A percentile compares a stretch with the other conserved stretches of the same genome.
Evolutionary conservation across 2,888 invertebrate genomes (phyloP).

Genomic region (Netelia fuscicornis): DNA sequence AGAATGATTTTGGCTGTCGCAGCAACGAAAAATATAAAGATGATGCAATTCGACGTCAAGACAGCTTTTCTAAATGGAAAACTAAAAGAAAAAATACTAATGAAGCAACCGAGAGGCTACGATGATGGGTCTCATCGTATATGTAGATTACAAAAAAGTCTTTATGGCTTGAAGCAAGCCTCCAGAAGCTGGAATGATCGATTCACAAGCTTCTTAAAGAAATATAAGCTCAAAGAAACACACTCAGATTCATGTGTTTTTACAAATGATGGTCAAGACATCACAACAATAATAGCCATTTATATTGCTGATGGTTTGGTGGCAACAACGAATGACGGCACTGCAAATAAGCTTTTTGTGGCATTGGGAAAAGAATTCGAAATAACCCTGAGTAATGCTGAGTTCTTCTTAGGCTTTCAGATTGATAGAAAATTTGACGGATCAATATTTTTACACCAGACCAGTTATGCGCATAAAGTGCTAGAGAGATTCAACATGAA

Average conservation of each 20-base stretch:
- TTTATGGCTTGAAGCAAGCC: constrained; percentile 80
- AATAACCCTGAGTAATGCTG: constrained; percentile 28
- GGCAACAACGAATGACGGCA: constrained; percentile 23
- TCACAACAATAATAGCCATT: constrained; percentile 50
- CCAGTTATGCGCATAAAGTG: constrained; percentile 54
- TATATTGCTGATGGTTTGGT: constrained; percentile 67
- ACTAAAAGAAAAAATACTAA: constrained; percentile 63
- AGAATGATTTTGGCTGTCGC: constrained; percentile 68
- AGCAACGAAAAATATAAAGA: constrained; percentile 58
- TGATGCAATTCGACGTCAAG: constrained; percentile 60
- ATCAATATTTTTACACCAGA: constrained; percentile 63
- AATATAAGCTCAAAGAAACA: constrained; percentile 71
- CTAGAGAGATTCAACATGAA: constrained; percentile 58
- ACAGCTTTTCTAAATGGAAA: constrained; percentile 61
- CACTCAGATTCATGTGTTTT: constrained; percentile 68
- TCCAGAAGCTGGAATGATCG: constrained; percentile 77
- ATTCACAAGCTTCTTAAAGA: constrained; percentile 69
- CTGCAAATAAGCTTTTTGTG: constrained; percentile 25
- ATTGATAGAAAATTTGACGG: constrained; percentile 47
- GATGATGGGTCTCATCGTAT: constrained; percentile 74
- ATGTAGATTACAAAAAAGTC: constrained; percentile 71
- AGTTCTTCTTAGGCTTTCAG: constrained; percentile 53
- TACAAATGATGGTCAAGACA: constrained; percentile 52
- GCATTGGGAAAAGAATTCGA: constrained; percentile 43
- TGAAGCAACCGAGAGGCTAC: constrained; percentile 69